These are phyloP conservation scores for Monochamus saltuarius DNA, from an alignment of 1,140 invertebrate genomes.

Conservation along the genomic window DNA sequence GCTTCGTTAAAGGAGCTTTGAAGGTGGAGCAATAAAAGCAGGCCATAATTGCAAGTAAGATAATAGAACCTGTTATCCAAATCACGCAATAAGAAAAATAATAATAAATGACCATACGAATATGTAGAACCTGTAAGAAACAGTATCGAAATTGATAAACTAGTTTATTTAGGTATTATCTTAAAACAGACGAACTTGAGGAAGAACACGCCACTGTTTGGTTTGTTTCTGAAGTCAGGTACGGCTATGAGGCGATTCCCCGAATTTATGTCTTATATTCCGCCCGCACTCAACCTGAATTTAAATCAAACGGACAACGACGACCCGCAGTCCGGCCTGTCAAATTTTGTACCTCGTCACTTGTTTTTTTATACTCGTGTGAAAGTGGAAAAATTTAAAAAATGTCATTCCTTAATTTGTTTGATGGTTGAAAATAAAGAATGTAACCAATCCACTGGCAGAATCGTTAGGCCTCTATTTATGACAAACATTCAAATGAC, in stretches of 20 bases:
- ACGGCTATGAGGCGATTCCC: slow-evolving; percentile 5
- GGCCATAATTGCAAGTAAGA: too few relatives aligned
- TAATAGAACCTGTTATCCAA: too few relatives aligned
- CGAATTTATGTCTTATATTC: slow-evolving; percentile 16
- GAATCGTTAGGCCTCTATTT: slow-evolving; percentile 2
- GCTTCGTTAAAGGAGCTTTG: too few relatives aligned
- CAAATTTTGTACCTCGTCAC: slow-evolving; percentile 15
- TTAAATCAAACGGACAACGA: slow-evolving; percentile 21
- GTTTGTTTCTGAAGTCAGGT: not conserved
- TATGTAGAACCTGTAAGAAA: too few relatives aligned
- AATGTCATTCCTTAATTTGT: slow-evolving; percentile 7
- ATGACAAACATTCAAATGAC: not conserved
- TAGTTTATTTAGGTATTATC: too few relatives aligned
- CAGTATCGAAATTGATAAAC: too few relatives aligned
- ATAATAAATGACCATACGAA: too few relatives aligned
- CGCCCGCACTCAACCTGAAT: slow-evolving; percentile 25
- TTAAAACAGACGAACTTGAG: too few relatives aligned
- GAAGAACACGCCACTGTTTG: too few relatives aligned
- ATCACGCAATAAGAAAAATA: too few relatives aligned
- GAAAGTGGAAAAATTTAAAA: slow-evolving; percentile 11
- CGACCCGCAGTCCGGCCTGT: slow-evolving; percentile 6
- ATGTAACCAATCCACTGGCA: slow-evolving; percentile 3
- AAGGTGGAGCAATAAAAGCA: too few relatives aligned
- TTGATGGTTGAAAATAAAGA: slow-evolving; percentile 7
- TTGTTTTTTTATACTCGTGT: slow-evolving; percentile 3